Evolutionary conservation across 2,888 invertebrate genomes (phyloP).

Genomic region (Lasioglossum calceatum): DNA sequence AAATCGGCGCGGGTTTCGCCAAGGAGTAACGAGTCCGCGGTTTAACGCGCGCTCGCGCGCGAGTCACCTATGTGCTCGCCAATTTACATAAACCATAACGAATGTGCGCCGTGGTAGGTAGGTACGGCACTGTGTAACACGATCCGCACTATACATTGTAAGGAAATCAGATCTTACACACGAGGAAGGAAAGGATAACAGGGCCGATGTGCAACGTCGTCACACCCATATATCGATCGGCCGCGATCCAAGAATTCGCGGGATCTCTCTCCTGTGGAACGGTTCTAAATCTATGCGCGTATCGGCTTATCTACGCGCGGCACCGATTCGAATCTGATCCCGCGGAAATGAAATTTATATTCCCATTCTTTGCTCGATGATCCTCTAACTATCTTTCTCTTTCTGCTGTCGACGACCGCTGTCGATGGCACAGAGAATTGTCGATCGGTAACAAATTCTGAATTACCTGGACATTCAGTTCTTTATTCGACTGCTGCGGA

Average conservation of each 20-base stretch:
- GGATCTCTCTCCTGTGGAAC: slow-evolving; percentile 35
- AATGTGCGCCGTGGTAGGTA: slow-evolving; percentile 58
- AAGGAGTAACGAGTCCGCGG: slow-evolving; percentile 11
- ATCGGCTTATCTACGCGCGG: slow-evolving; percentile 51
- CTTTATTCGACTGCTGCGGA: too few relatives aligned
- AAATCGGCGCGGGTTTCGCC: slow-evolving; percentile 32
- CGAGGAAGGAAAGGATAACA: slow-evolving; percentile 69
- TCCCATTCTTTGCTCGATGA: slow-evolving; percentile 28
- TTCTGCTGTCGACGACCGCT: neutral
- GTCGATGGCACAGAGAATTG: too few relatives aligned
- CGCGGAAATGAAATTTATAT: slow-evolving; percentile 39
- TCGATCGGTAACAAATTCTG: too few relatives aligned
- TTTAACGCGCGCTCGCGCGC: slow-evolving; percentile 19
- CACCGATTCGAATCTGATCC: slow-evolving; percentile 43
- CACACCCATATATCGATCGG: slow-evolving; percentile 61
- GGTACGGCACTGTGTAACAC: slow-evolving; percentile 65
- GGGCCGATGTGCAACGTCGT: slow-evolving; percentile 59
- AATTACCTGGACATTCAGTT: too few relatives aligned
- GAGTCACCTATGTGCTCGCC: slow-evolving; percentile 50
- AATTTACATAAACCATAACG: slow-evolving; percentile 69
- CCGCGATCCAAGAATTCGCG: slow-evolving; percentile 49
- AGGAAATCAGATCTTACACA: slow-evolving; percentile 72
- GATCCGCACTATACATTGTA: slow-evolving; percentile 67
- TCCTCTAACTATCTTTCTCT: slow-evolving; percentile 5
- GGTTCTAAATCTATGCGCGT: slow-evolving; percentile 54